A percentile compares a stretch with the other conserved stretches of the same genome.
Conservation (phyloP, 2,888 invertebrate genomes). For the Lycia hirtaria region DNA sequence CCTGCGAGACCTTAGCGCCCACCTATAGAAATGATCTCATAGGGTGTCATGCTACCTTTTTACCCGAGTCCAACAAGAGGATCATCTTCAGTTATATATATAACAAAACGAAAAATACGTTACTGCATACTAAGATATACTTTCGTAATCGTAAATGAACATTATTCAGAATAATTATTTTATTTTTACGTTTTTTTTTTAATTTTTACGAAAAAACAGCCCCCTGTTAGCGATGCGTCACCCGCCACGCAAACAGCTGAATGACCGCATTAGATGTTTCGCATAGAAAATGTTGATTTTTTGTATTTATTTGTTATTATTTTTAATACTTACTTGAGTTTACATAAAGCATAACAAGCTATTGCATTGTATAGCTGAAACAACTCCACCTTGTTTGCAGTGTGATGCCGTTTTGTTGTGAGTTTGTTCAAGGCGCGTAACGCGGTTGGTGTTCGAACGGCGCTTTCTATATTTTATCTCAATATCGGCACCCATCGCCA, state of each 20-base stretch:
- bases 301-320: neutral
- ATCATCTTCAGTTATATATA: no score
- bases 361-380: neutral
- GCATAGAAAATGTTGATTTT: neutral
- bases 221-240: no score
- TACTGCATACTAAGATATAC: no score
- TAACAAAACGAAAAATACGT: no score
- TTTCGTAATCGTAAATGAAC: no score
- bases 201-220: no score
- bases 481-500: constrained; percentile 67
- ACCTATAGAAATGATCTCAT: constrained; percentile 40
- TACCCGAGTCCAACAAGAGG: no score
- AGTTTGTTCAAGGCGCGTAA: constrained; percentile 75
- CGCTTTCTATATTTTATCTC: constrained; percentile 80
- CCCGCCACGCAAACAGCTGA: no score
- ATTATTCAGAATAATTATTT: no score
- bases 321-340: neutral
- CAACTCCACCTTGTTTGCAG: constrained; percentile 24
- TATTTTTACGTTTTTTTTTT: no score
- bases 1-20: constrained; percentile 56
- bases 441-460: constrained; percentile 73
- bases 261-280: no score
- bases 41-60: constrained; percentile 19
- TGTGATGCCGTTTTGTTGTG: constrained; percentile 58
- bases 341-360: no score